Percentiles rank a stretch among this genome's conserved stretches.
These are phyloP conservation scores for Agrotis segetum DNA, from an alignment of 2,888 invertebrate species.

Conservation along the genomic window DNA sequence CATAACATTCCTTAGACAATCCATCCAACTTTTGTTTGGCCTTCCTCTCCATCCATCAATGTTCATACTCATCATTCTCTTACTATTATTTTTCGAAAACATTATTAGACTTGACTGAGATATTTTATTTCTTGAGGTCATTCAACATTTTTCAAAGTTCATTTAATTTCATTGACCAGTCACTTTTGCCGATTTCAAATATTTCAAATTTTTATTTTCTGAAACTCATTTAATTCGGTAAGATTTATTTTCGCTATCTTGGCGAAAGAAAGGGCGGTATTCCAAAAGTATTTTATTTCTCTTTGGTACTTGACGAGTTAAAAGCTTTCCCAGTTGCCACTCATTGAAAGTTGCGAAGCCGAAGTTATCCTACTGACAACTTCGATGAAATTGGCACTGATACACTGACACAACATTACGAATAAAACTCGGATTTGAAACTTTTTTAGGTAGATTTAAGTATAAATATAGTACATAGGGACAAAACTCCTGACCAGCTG, in stretches of 20 bases:
- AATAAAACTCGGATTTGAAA: background rate
- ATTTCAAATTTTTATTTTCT: background rate
- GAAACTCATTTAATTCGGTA: background rate
- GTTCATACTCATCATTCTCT: too few species aligned
- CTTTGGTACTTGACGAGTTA: background rate
- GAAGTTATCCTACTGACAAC: too few species aligned
- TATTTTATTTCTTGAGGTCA: background rate
- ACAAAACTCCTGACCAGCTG: slow-evolving; percentile 40
- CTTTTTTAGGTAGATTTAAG: background rate
- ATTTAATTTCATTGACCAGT: too few species aligned
- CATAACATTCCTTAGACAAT: too few species aligned
- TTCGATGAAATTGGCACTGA: background rate
- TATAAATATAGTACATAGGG: background rate
- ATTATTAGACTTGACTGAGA: too few species aligned
- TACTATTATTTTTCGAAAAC: too few species aligned
- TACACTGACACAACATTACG: too few species aligned
- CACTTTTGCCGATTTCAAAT: background rate
- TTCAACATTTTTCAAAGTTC: too few species aligned
- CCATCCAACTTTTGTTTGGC: too few species aligned
- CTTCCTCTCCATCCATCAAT: too few species aligned
- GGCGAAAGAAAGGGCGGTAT: background rate
- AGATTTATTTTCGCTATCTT: background rate
- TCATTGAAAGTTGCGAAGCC: too few species aligned
- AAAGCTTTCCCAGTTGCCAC: background rate
- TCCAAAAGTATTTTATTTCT: background rate